Conservation (phyloP, 1,140 invertebrate species). For the Drosophila burlai region DNA sequence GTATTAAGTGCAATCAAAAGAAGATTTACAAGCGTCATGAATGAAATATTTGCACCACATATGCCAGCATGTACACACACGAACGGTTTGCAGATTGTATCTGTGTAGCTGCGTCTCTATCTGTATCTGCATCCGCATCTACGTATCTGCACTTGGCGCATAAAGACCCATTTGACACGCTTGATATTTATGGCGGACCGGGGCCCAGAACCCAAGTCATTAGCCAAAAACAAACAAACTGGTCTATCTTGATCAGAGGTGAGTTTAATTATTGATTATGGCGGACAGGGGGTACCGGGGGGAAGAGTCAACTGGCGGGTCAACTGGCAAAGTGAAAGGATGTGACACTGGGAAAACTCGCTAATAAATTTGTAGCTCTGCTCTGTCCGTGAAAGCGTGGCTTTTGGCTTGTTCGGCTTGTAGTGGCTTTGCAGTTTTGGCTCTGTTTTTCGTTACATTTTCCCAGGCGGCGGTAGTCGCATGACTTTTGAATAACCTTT, state of each 20-base stretch:
- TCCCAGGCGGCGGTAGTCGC: constrained; percentile 55
- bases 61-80: constrained; percentile 52
- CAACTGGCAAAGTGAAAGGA: constrained; percentile 69
- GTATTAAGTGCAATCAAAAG: constrained; percentile 84
- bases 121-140: constrained; percentile 37
- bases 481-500: constrained; percentile 80
- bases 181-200: constrained; percentile 63
- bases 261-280: constrained; percentile 81
- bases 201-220: constrained; percentile 6
- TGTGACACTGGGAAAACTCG: constrained; percentile 26
- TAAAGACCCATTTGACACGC: constrained; percentile 73
- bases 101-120: constrained; percentile 19
- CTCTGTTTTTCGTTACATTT: constrained; percentile 48
- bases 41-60: constrained; percentile 83
- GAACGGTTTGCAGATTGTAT: constrained; percentile 51
- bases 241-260: constrained; percentile 69
- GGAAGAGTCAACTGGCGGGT: constrained; percentile 39
- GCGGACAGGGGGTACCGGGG: neutral
- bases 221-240: constrained; percentile 35
- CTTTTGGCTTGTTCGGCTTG: constrained; percentile 22
- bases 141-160: constrained; percentile 46
- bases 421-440: constrained; percentile 10
- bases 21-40: constrained; percentile 83
- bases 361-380: constrained; percentile 47
- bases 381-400: constrained; percentile 46